Conservation (phyloP, 2,797 vertebrate genomes). For the Caiman crocodilus region DNA sequence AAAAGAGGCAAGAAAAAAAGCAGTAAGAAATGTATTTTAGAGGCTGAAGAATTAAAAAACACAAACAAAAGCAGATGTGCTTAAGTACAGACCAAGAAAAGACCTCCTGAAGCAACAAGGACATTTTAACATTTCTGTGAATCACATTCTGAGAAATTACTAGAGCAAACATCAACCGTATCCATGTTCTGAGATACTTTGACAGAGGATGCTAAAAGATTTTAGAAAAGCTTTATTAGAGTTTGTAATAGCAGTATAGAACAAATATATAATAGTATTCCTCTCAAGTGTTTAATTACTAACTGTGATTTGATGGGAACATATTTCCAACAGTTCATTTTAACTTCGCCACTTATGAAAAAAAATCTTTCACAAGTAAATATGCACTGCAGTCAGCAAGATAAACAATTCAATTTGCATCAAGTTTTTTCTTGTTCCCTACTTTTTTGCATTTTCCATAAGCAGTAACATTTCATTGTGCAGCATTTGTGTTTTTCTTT, state of each 20-base stretch:
- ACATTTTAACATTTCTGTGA: not conserved
- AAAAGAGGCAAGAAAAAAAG: not conserved
- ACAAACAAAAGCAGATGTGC: not conserved
- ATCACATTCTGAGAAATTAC: slow-evolving; percentile 1
- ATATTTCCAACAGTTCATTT: slow-evolving; percentile 28
- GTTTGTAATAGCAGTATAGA: slow-evolving; percentile 2
- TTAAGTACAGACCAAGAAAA: not conserved
- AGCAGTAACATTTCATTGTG: slow-evolving; percentile 32
- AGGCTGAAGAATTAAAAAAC: not conserved
- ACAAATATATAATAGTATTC: slow-evolving; percentile 18
- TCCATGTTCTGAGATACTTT: not conserved
- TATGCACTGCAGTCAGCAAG: slow-evolving; percentile 34
- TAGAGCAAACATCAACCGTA: not conserved
- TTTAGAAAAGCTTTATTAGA: not conserved
- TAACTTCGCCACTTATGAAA: slow-evolving; percentile 17
- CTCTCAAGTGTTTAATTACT: slow-evolving; percentile 44
- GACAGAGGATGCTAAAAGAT: not conserved
- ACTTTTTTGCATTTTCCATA: slow-evolving; percentile 49
- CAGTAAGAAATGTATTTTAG: not conserved
- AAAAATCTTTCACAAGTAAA: slow-evolving; percentile 46
- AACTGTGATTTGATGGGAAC: slow-evolving; percentile 6
- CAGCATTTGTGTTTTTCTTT: slow-evolving; percentile 52
- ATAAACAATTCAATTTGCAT: slow-evolving; percentile 47
- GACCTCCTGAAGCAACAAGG: not conserved
- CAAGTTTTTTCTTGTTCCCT: not conserved